Evolutionary conservation across 2,113 vertebrate species (phyloP), one percentile per base, ranked within the genome.

Genomic region (Grallaria varia): DNA sequence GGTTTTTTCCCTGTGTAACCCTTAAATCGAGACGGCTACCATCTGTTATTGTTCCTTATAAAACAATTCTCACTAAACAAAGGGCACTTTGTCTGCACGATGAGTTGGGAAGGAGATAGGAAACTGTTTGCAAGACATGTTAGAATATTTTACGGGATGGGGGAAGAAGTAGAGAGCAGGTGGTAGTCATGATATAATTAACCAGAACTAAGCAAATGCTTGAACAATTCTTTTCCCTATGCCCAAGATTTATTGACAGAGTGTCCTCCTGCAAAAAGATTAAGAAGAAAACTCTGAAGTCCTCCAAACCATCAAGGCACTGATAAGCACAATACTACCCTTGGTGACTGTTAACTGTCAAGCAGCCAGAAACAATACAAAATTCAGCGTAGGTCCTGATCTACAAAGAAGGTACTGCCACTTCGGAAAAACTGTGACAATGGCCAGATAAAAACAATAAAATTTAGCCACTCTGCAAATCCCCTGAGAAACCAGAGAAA

Each of bases 371-470:
- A 90, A 77, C 72, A 88, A 68, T 6, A 67, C 27, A 50, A 37
- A 81, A 50, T 35, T n/a, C 71, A 56, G 40, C 0, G 1, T 25
- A 39, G 7, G 52, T 18, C 55, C 42, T 14, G 23, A 58, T 8
- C 55, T 47, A 27, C 0, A 1, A 63, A 80, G 67, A 89, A 75
- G 3, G 30, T 13, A 62, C 15, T 0, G 0, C 6, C 31, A 5
- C 78, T 62, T 73, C 24, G 5, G n/a, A 66, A 58, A 45, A 60
- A 66, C 0, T 8, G 67, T 15, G 44, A 68, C 67, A 86, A 60
- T 49, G 25, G 56, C 10, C 74, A n/a, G 49, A 69, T 18, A 9
- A 76, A 55, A 82, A 87, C 9, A 82, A 87, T 8, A 60, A 84
- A 74, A 60, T 60, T 42, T 24, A 94, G 35, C 6, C 0, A 0